These are phyloP conservation scores for Smutsia temminckii DNA, from an alignment of 2,797 vertebrate species.

Conservation along the genomic window DNA sequence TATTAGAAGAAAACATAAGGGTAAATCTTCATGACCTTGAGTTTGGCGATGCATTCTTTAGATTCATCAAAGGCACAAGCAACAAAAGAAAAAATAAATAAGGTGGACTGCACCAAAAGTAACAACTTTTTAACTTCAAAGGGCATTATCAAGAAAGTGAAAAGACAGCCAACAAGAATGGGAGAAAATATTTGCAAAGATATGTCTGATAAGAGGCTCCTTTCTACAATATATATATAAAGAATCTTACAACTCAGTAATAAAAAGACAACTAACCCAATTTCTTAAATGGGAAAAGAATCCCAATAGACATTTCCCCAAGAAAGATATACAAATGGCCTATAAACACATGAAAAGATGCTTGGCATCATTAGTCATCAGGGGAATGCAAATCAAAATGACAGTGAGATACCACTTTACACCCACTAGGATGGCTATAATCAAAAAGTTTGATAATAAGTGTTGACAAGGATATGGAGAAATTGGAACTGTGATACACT, in stretches of 20 bases:
- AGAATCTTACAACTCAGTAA: not conserved
- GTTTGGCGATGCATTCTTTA: not conserved
- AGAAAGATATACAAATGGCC: not conserved
- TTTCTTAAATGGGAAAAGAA: not conserved
- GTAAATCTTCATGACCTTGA: not conserved
- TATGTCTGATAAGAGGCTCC: not conserved
- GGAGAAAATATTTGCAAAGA: not conserved
- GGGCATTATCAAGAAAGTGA: not conserved
- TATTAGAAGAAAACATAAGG: not conserved
- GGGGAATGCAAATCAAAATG: not conserved
- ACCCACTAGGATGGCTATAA: not conserved
- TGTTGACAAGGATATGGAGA: not conserved
- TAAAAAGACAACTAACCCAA: not conserved
- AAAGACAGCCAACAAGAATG: not conserved
- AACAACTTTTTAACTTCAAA: not conserved
- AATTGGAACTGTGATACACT: not conserved
- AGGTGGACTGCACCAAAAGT: not conserved
- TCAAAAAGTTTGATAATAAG: not conserved
- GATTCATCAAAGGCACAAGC: not conserved
- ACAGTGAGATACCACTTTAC: not conserved
- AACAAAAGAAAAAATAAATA: constrained; percentile 11
- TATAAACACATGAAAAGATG: not conserved
- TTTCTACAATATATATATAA: not conserved
- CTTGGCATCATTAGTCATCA: not conserved
- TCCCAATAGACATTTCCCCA: not conserved